Base-by-base conservation (phyloP, 2,888 invertebrate species). In the Sarcophaga caerulescens region DNA sequence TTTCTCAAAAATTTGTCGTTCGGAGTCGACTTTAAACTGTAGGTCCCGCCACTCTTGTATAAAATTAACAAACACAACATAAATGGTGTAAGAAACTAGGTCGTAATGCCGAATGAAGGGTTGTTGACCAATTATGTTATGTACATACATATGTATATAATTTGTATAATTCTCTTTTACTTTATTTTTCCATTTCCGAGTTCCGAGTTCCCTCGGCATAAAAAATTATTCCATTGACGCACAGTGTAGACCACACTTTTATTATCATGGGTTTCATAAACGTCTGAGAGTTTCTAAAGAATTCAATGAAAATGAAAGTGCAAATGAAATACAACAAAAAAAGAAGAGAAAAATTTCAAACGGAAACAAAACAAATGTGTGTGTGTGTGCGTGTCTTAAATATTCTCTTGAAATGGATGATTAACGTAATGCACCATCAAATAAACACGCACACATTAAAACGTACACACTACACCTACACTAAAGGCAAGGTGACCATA, bases 361-460 rank as follows among this genome's bases (percentile, higher is more conserved):
- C 70, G 77, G 74, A 81, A 81, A 74, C 68, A 75, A 76, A 71
- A 71, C 17, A 62, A 70, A 45, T 45, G 12, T 35, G 10, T 47
- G 57, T 68, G 11, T 76, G n/a, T 68, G 19, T 75, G 62, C 19
- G 10, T 52, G 52, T 4, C 17, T 52, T 52, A 14, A 14, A 17
- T 52, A 52, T 52, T 52, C 17, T 52, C 14, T 52, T 52, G 12
- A 4, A 52, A 10, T 35, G 68, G 57, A 60, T 76, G 73, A 73
- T 76, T 83, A 70, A 80, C 66, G 52, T 77, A 85, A 81, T 84
- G 84, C 76, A 85, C 62, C 74, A 66, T 21, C 47, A 63, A 6
- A 45, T 62, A 74, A 69, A 35, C 65, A 81, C 69, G 77, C 62
- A 57, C 23, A 78, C 47, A 63, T 11, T 11, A 19, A 57, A 23